Base-by-base conservation (phyloP, 2,888 invertebrate genomes). In the Nomada hirtipes region DNA sequence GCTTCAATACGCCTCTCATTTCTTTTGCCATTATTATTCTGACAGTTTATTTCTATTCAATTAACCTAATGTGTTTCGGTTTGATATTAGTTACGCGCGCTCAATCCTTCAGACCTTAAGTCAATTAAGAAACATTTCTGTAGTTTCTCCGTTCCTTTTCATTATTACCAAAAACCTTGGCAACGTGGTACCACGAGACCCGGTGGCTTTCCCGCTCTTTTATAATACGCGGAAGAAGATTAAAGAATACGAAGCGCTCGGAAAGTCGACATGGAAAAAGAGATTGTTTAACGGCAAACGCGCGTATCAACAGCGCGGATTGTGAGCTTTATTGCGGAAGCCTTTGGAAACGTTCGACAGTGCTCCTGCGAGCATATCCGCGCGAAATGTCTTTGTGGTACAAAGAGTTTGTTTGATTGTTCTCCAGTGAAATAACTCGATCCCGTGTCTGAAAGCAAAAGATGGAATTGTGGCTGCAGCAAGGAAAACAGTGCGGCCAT, bases 281-380 rank as follows among this genome's bases (percentile, higher is more conserved):
- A 44, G n/a, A 20, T n/a, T 15, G 47, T 67, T 73, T 73, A 53
- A 47, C 61, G 67, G 47, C 15, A 11, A 44, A n/a, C 55, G 47
- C 26, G 20, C 52, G 52, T 20, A 60, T 23, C 73, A 42, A 29
- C 50, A 42, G 15, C 42, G 63, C 15, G 50, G 44, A 75, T 68
- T 44, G 68, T 61, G 61, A 78, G 75, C 75, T 79, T 76, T 69
- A 76, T 69, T 64, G 69, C 63, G 44, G 44, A 69, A 75, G 20
- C 68, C 64, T 59, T 47, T 52, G 61, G 47, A 47, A 42, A 78
- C 60, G 13, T 63, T 23, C 60, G 50, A 36, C 42, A 42, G 26
- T 29, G 50, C 23, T 42, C 36, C 10, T 47, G 11, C n/a, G 42
- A 7, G 63, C 23, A 53, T 55, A 74, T 74, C 68, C 53, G 29